phyloP scores from a whole-genome alignment of 2,113 vertebrate genomes.

The Periophthalmodon schlosseri region DNA sequence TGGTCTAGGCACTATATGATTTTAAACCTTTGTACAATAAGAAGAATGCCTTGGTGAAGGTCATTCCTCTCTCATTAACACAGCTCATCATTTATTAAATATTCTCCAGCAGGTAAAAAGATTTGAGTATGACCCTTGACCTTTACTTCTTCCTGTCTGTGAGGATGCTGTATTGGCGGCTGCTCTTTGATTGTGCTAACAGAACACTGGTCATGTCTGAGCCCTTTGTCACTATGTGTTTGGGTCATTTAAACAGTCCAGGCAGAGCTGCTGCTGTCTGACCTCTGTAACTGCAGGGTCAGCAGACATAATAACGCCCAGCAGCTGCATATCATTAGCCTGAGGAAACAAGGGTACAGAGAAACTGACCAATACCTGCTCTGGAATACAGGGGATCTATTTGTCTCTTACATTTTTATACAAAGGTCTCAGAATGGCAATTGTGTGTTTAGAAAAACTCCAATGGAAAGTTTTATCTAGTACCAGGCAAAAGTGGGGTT shows the following conservation, averaged over 20 bases:
- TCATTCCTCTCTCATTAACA: neutral
- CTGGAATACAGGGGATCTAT: neutral
- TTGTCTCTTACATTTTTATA: neutral
- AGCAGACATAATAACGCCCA: slow-evolving; percentile 43
- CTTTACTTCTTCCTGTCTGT: neutral
- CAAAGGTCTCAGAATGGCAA: neutral
- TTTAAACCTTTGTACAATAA: neutral
- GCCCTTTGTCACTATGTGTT: neutral
- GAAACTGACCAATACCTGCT: slow-evolving; percentile 9
- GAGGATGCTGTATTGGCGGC: neutral
- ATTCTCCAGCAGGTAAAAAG: too few species aligned
- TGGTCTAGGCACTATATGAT: neutral
- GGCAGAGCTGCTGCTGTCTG: slow-evolving; percentile 11
- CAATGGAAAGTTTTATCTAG: neutral
- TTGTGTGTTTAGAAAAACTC: neutral
- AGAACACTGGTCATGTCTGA: neutral
- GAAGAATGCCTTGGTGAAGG: neutral
- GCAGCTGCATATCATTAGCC: slow-evolving; percentile 19
- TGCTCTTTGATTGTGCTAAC: neutral
- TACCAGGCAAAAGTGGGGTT: neutral
- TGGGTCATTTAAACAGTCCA: neutral
- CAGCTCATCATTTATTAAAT: too few species aligned
- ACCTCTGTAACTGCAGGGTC: slow-evolving; percentile 43
- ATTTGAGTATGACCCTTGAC: neutral
- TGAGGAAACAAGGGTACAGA: neutral